These are phyloP conservation scores for Oostethus manadensis DNA, from an alignment of 2,113 vertebrate genomes.

Conservation along the genomic window DNA sequence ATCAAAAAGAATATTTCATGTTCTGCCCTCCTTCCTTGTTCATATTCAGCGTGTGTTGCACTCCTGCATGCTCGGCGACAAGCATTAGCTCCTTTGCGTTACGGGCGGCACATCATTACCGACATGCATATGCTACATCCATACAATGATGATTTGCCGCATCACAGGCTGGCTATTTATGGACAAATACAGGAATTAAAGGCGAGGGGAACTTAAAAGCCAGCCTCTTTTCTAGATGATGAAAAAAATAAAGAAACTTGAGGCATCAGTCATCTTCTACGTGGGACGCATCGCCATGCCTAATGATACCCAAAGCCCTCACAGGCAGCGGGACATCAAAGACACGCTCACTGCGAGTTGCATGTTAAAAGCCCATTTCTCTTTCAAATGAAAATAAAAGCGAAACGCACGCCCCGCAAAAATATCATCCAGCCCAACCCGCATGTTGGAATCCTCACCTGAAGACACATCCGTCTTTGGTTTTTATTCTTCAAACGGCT, in stretches of 20 bases:
- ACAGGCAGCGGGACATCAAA: conserved; percentile 67
- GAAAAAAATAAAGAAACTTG: conserved; percentile 34
- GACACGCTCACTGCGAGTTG: conserved; percentile 46
- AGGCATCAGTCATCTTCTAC: conserved; percentile 50
- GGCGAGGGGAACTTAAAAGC: conserved; percentile 34
- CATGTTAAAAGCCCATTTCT: conserved; percentile 59
- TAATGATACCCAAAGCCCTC: conserved; percentile 55
- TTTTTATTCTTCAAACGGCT: conserved; percentile 55
- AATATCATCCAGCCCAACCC: conserved; percentile 16
- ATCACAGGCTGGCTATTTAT: conserved; percentile 43
- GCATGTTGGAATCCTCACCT: conserved; percentile 40
- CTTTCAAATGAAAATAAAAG: conserved; percentile 51
- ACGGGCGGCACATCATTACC: conserved; percentile 13
- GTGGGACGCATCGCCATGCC: conserved; percentile 52
- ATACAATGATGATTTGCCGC: conserved; percentile 2
- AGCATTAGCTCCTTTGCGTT: conserved; percentile 32
- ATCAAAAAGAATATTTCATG: conserved; percentile 74
- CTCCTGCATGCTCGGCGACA: conserved; percentile 41
- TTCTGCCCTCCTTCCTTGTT: conserved; percentile 45
- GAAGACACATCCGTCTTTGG: conserved; percentile 46
- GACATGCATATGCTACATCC: conserved; percentile 6
- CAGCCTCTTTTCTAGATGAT: conserved; percentile 49
- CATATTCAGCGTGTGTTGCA: conserved; percentile 53
- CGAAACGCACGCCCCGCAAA: conserved; percentile 16
- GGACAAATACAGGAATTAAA: conserved; percentile 43